Conservation (phyloP, 1,140 invertebrate genomes). For the Meloidogyne floridensis region DNA sequence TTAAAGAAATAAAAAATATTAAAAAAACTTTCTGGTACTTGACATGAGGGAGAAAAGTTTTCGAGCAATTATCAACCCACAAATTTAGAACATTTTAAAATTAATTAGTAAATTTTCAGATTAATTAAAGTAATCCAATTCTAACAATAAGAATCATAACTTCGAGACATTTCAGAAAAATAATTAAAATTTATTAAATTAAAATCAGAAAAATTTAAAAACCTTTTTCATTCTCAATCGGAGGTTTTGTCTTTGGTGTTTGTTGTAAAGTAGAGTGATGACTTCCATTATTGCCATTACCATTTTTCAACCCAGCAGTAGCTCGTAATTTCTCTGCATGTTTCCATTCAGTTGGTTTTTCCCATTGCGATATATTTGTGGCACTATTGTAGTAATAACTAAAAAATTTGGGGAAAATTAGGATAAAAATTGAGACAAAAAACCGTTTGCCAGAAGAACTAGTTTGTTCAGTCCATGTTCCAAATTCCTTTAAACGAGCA, state of each 20-base stretch:
- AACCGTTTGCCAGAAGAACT: slow-evolving; percentile 46
- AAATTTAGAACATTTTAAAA: too few relatives aligned
- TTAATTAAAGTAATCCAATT: too few relatives aligned
- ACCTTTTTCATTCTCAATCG: slow-evolving; percentile 19
- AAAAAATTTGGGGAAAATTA: not conserved
- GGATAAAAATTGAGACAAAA: not conserved
- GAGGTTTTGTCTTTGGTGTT: not conserved
- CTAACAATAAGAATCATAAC: too few relatives aligned
- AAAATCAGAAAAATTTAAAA: not conserved
- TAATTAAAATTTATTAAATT: not conserved
- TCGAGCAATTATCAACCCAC: too few relatives aligned
- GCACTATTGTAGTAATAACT: slow-evolving; percentile 51
- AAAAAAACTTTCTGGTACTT: not conserved
- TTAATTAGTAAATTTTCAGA: too few relatives aligned
- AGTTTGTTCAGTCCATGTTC: slow-evolving; percentile 47
- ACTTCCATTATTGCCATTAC: not conserved
- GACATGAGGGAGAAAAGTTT: too few relatives aligned
- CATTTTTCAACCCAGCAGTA: not conserved
- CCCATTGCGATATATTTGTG: slow-evolving; percentile 51
- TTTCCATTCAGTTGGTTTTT: slow-evolving; percentile 51
- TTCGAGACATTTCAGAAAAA: not conserved
- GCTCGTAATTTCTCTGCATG: slow-evolving; percentile 23
- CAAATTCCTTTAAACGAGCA: slow-evolving; percentile 43
- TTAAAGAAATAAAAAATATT: not conserved
- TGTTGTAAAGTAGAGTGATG: not conserved